Base-by-base conservation (phyloP, 2,113 vertebrate species). In the Cryptotis parvus region DNA sequence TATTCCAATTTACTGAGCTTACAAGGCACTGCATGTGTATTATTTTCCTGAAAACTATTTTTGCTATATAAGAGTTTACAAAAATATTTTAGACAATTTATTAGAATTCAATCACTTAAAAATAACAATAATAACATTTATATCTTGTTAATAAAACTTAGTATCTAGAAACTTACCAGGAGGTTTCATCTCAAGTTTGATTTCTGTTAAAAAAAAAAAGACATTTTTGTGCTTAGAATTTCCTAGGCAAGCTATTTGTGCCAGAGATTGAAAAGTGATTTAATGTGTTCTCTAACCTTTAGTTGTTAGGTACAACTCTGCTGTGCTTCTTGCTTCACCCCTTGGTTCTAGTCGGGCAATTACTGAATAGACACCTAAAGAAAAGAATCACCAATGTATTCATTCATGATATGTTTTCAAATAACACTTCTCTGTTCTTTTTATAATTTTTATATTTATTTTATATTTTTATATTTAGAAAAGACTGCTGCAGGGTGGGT, bases 281-380 rank as follows among this genome's bases (percentile, higher is more conserved):
- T 15, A 27, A 4, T 15, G 0, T 37, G 37, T 49, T 86, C 61
- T 94, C 98, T 95, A 7, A 99, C 99, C 99, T 99, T 98, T 99
- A 15, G 98, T 98, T 70, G 99, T 98, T 63, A 99, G 98, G 95
- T 98, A 99, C 85, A 99, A 98, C 88, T 99, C 98, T 80, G 99
- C 99, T 11, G 98, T 98, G 97, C 99, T 99, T 95, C 98, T 98
- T 74, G 98, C 98, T 97, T 99, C 99, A 92, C 98, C 98, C 96
- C 98, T 97, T 10, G 98, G 98, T 87, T 99, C 98, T 95, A 99
- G 98, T 85, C 98, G 98, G 97, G 99, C 99, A 98, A 99, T 99
- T 92, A 99, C 99, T 84, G 99, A 99, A 97, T 99, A 99, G 65
- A 99, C 99, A 95, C 99, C 99, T 99, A 97, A 39, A 94, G 94